phyloP scores from a whole-genome alignment of 2,888 invertebrate genomes.

The Lasius fuliginosus region DNA sequence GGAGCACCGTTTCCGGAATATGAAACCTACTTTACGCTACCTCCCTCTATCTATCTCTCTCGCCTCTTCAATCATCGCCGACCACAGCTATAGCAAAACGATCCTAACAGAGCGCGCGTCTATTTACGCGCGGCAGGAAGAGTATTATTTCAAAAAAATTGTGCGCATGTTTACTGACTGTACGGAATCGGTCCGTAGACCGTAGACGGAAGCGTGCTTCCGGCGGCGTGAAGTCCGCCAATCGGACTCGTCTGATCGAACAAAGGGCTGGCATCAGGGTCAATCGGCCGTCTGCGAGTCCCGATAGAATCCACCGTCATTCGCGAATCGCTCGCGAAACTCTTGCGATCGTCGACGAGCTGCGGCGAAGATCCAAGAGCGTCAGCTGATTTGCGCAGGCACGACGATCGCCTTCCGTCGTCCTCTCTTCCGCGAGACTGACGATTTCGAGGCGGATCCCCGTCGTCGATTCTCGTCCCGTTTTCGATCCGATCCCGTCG shows the following conservation, averaged over 20 bases:
- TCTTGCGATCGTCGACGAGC: slow-evolving; percentile 80
- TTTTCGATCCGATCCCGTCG: background rate
- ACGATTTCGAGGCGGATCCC: background rate
- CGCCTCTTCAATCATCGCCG: slow-evolving; percentile 20
- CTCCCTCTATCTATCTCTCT: background rate
- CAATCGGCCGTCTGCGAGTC: slow-evolving; percentile 33
- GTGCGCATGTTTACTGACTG: slow-evolving; percentile 89
- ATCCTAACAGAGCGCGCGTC: slow-evolving; percentile 56
- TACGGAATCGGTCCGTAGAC: slow-evolving; percentile 92
- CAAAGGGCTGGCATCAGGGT: slow-evolving; percentile 50
- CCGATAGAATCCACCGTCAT: background rate
- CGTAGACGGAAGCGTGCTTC: slow-evolving; percentile 89
- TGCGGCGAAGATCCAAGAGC: slow-evolving; percentile 79
- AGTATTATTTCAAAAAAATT: slow-evolving; percentile 67
- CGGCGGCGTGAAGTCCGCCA: slow-evolving; percentile 73
- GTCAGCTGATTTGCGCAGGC: slow-evolving; percentile 73
- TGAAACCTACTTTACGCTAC: background rate
- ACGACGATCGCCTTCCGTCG: slow-evolving; percentile 15
- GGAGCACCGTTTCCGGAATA: background rate
- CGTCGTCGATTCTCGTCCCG: background rate
- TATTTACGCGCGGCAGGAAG: slow-evolving; percentile 65
- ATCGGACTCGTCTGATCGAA: slow-evolving; percentile 72
- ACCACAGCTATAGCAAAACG: slow-evolving; percentile 13
- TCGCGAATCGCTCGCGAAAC: slow-evolving; percentile 74
- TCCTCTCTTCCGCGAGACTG: background rate